Percentiles rank a stretch among this genome's conserved stretches.
Conservation (phyloP, 2,113 vertebrate species). For the Abramis brama region DNA sequence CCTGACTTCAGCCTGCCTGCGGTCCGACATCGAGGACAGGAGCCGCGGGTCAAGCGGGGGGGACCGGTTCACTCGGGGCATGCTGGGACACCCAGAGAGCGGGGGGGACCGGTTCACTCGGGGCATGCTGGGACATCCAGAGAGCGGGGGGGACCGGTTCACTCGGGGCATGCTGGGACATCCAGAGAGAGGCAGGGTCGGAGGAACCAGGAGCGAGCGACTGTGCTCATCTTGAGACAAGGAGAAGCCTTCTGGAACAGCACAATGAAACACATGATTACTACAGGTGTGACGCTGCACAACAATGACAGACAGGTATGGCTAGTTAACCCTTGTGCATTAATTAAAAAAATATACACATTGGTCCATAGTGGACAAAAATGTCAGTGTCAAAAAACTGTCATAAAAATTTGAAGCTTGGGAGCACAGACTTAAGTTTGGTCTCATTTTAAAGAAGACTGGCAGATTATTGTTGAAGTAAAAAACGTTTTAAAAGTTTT, state of each 20-base stretch:
- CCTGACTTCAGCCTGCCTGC: constrained; percentile 75
- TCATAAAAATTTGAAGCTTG: no score
- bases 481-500: no score
- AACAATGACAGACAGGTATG: no score
- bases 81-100: constrained; percentile 83
- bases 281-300: no score
- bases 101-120: constrained; percentile 87
- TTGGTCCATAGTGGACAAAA: no score
- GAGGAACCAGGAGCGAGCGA: constrained; percentile 85
- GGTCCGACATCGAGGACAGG: constrained; percentile 85
- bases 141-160: constrained; percentile 85
- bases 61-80: constrained; percentile 86
- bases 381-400: no score
- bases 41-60: constrained; percentile 87
- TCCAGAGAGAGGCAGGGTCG: constrained; percentile 85
- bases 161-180: constrained; percentile 86
- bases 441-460: no score
- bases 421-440: no score
- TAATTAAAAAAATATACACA: no score
- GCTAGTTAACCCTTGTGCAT: no score
- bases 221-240: constrained; percentile 77
- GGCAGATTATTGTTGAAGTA: no score
- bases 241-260: constrained; percentile 62
- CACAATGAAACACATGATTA: background rate
- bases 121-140: constrained; percentile 87